Conservation (phyloP, 2,888 invertebrate genomes). For the Tanypteryx hageni region DNA sequence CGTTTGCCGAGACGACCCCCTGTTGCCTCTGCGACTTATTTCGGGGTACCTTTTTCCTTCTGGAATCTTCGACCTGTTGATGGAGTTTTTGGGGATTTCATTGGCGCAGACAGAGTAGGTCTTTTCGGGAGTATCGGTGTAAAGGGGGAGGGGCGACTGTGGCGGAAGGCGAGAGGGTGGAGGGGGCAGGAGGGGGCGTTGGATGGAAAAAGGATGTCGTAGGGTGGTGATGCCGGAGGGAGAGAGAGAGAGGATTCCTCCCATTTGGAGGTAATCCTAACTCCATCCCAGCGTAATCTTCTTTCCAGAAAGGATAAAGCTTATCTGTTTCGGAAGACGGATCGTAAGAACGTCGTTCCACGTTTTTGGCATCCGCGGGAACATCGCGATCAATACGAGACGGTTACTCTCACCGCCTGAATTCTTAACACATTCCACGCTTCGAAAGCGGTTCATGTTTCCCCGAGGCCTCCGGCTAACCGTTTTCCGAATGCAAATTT, state of each 20-base stretch:
- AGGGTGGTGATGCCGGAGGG: background rate
- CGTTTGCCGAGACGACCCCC: background rate
- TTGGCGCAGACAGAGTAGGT: too few species aligned
- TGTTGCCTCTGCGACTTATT: background rate
- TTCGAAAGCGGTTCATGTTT: too few species aligned
- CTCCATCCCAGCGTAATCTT: too few species aligned
- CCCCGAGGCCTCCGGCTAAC: too few species aligned
- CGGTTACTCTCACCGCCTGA: background rate
- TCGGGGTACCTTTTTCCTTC: background rate
- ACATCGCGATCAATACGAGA: background rate
- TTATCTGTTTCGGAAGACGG: too few species aligned
- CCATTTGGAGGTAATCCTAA: too few species aligned
- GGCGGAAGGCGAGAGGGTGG: too few species aligned
- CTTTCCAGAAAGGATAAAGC: too few species aligned
- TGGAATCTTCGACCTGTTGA: slow-evolving; percentile 38
- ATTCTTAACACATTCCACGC: too few species aligned
- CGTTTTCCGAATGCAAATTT: too few species aligned
- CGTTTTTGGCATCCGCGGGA: too few species aligned
- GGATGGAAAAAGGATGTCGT: background rate
- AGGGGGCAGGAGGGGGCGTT: background rate
- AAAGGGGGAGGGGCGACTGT: background rate
- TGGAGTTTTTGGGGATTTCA: background rate
- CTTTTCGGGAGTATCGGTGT: background rate
- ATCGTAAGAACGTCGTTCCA: too few species aligned
- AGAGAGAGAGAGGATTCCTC: background rate